Evolutionary conservation across 2,113 vertebrate species (phyloP).

Genomic region (Limnothrissa miodon): DNA sequence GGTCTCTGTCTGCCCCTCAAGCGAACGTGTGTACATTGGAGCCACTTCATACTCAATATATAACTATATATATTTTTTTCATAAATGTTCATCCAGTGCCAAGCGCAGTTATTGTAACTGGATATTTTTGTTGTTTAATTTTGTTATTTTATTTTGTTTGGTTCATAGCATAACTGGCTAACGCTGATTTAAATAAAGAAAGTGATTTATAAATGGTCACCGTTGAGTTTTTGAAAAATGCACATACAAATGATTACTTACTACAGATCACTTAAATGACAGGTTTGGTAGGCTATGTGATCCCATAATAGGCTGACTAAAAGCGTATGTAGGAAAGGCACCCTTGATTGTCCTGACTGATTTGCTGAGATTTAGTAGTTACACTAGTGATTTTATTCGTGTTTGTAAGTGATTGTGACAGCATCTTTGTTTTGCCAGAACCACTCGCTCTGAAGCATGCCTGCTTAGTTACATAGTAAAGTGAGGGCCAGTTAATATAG

Average conservation of each 20-base stretch:
- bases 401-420: not conserved
- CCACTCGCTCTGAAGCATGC: not conserved
- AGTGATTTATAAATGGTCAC: constrained; percentile 75
- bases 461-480: not conserved
- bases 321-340: not conserved
- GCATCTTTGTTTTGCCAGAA: not conserved
- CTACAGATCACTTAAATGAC: not conserved
- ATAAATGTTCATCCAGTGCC: constrained; percentile 75
- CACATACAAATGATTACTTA: not conserved
- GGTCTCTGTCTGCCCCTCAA: constrained; percentile 53
- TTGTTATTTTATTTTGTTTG: constrained; percentile 62
- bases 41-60: constrained; percentile 59
- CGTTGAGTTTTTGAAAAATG: constrained; percentile 14
- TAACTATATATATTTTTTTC: constrained; percentile 55
- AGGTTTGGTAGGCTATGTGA: not conserved
- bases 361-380: not conserved
- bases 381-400: not conserved
- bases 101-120: constrained; percentile 79
- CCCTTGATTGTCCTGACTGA: not conserved
- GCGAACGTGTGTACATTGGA: constrained; percentile 68
- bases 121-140: constrained; percentile 61
- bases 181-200: constrained; percentile 83
- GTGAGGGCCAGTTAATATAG: not conserved
- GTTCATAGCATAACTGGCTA: constrained; percentile 76
- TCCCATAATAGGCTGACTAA: not conserved